phyloP scores from a whole-genome alignment of 1,140 invertebrate species.

The Drosophila rufa region DNA sequence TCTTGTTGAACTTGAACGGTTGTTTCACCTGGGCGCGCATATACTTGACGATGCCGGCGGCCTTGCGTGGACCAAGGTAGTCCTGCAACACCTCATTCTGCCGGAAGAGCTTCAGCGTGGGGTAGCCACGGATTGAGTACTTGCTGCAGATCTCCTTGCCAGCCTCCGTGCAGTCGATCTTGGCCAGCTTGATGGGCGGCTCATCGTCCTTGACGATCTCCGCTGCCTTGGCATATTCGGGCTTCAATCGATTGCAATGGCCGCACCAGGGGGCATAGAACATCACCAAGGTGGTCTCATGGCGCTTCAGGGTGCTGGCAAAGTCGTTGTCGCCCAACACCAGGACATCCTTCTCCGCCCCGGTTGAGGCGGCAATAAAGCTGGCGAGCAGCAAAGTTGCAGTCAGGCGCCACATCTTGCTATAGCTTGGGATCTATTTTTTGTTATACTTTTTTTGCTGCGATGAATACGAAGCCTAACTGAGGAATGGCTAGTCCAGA shows the following conservation, averaged over 20 bases:
- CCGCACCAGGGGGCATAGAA: conserved; percentile 99
- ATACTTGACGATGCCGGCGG: conserved; percentile 96
- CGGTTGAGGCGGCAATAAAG: conserved; percentile 46
- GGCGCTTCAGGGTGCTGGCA: conserved; percentile 89
- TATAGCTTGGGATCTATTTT: conserved; percentile 1
- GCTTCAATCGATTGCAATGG: conserved; percentile 98
- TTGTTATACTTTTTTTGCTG: background rate
- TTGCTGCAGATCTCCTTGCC: conserved; percentile 97
- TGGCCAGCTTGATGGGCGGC: conserved; percentile 95
- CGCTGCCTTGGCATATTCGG: conserved; percentile 98
- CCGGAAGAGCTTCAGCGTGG: conserved; percentile 98
- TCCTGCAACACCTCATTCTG: conserved; percentile 95
- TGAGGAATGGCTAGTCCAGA: too few species aligned
- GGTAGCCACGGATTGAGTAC: conserved; percentile 97
- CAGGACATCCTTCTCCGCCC: conserved; percentile 89
- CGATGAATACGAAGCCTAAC: too few species aligned
- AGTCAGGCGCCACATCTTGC: conserved; percentile 53
- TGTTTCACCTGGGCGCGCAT: conserved; percentile 99
- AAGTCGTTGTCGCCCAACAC: conserved; percentile 95
- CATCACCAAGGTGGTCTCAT: conserved; percentile 97
- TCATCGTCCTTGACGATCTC: conserved; percentile 93
- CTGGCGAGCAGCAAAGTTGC: conserved; percentile 35
- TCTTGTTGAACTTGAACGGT: conserved; percentile 92
- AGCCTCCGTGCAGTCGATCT: conserved; percentile 97
- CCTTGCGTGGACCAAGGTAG: conserved; percentile 98